A percentile compares a stretch with the other conserved stretches of the same genome.
Conservation (phyloP, 2,797 vertebrate genomes). For the Platalea minor region DNA sequence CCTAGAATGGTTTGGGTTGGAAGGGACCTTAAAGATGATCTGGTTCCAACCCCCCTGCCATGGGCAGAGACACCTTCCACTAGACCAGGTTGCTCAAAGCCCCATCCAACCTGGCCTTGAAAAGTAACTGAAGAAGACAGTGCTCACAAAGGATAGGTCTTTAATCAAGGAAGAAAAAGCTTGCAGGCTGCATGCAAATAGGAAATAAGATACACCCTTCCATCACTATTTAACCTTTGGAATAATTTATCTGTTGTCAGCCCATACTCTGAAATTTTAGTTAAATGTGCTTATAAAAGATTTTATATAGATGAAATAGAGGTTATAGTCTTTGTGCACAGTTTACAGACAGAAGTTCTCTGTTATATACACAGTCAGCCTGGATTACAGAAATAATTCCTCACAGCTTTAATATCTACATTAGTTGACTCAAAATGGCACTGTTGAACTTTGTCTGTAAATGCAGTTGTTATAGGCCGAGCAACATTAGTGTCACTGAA, state of each 20-base stretch:
- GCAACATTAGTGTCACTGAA: not conserved
- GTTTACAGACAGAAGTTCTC: not conserved
- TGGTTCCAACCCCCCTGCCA: no score
- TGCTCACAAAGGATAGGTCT: not conserved
- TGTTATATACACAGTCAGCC: not conserved
- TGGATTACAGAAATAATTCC: not conserved
- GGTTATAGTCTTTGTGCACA: not conserved
- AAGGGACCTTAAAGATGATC: no score
- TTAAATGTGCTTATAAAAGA: not conserved
- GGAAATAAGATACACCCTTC: not conserved
- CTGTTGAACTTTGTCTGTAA: not conserved
- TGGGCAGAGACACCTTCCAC: no score
- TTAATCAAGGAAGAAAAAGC: not conserved
- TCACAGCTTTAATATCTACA: not conserved
- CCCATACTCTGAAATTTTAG: not conserved
- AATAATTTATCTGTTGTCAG: not conserved
- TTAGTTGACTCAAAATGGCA: not conserved
- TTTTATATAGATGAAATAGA: not conserved
- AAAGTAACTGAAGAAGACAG: not conserved
- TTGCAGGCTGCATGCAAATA: not conserved
- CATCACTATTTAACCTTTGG: not conserved
- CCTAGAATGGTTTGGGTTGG: no score
- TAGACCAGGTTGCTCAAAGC: no score
- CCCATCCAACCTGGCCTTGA: no score
- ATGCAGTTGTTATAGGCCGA: not conserved